Evolutionary conservation across 2,113 vertebrate genomes (phyloP).

Genomic region (Phycodurus eques): DNA sequence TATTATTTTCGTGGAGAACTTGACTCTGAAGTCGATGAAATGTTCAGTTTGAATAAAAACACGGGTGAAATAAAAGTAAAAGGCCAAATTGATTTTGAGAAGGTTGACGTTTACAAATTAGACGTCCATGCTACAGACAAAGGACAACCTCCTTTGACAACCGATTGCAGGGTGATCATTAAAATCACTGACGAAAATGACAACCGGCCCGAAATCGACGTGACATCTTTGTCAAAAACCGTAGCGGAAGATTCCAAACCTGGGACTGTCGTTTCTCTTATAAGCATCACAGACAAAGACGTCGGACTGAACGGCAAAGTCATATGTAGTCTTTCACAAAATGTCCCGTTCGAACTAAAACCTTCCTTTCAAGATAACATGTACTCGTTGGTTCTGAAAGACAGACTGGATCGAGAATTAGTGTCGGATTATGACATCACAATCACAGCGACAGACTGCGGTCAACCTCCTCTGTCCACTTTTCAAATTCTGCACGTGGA

Average conservation of each 20-base stretch:
- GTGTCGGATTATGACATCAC: constrained; percentile 53
- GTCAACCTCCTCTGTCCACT: constrained; percentile 48
- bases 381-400: constrained; percentile 58
- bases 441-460: constrained; percentile 58
- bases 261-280: constrained; percentile 65
- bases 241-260: constrained; percentile 57
- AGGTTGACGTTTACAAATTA: constrained; percentile 46
- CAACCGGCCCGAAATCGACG: constrained; percentile 66
- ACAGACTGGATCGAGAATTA: constrained; percentile 55
- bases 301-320: constrained; percentile 61
- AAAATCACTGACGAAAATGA: constrained; percentile 66
- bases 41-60: constrained; percentile 52
- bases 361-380: constrained; percentile 67
- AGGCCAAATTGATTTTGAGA: constrained; percentile 60
- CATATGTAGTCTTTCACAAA: constrained; percentile 37
- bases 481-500: constrained; percentile 49
- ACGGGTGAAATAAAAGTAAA: constrained; percentile 62
- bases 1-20: constrained; percentile 55
- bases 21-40: constrained; percentile 21
- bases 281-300: constrained; percentile 65
- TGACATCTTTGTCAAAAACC: constrained; percentile 59
- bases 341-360: constrained; percentile 64
- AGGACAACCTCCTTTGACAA: constrained; percentile 58
- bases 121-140: constrained; percentile 62
- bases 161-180: constrained; percentile 55